Conservation (phyloP, 2,113 vertebrate genomes). For the Apeltes quadracus region DNA sequence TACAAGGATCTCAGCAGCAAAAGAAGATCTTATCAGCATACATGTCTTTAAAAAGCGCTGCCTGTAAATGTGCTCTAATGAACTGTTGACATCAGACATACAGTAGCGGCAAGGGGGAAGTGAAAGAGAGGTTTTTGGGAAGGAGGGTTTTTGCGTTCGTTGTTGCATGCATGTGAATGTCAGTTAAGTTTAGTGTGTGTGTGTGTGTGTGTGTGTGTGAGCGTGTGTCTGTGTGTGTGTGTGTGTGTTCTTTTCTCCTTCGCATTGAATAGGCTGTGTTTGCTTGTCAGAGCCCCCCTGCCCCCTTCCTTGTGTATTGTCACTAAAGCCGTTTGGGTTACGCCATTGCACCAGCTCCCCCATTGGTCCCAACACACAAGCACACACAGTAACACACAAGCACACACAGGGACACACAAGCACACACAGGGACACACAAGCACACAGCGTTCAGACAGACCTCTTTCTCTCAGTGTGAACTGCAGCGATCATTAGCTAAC, state of each 20-base stretch:
- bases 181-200: constrained; percentile 40
- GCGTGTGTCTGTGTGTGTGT: background rate
- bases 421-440: constrained; percentile 11
- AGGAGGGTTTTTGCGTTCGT: constrained; percentile 19
- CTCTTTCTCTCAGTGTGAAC: constrained; percentile 28
- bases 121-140: constrained; percentile 39
- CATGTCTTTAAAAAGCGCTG: background rate
- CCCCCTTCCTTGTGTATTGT: constrained; percentile 62
- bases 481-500: constrained; percentile 49
- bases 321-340: constrained; percentile 67
- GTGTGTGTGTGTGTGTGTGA: constrained; percentile 7
- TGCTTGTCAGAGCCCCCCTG: constrained; percentile 51
- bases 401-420: constrained; percentile 37
- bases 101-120: constrained; percentile 41
- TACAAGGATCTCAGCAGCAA: background rate
- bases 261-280: constrained; percentile 67
- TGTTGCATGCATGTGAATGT: constrained; percentile 36
- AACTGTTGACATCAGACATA: constrained; percentile 15
- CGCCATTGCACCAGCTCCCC: constrained; percentile 57
- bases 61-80: constrained; percentile 5
- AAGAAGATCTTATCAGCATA: constrained; percentile 7
- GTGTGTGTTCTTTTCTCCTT: constrained; percentile 54
- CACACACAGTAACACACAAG: background rate
- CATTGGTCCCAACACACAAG: constrained; percentile 36
- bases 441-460: constrained; percentile 33